phyloP scores from a whole-genome alignment of 2,113 vertebrate species.

The human (Homo sapiens) region GRCh38 chr1:221721001-221721500 shows the following conservation, averaged over 20 bases:
- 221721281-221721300: background rate
- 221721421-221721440: background rate
- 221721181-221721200: background rate
- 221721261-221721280: background rate
- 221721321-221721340: background rate
- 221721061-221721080: background rate
- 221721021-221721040: background rate
- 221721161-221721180: background rate
- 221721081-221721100: background rate
- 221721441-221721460: background rate
- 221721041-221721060: background rate
- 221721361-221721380: background rate
- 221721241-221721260: background rate
- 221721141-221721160: background rate
- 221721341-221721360: background rate
- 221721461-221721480: background rate
- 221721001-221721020: background rate
- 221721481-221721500: background rate
- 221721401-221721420: background rate
- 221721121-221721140: background rate
- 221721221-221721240: background rate
- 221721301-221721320: background rate
- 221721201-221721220: slow-evolving; percentile 44
- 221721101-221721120: background rate
- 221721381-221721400: background rate